Base-by-base conservation (phyloP, 2,113 vertebrate genomes). In the Anoura caudifer region DNA sequence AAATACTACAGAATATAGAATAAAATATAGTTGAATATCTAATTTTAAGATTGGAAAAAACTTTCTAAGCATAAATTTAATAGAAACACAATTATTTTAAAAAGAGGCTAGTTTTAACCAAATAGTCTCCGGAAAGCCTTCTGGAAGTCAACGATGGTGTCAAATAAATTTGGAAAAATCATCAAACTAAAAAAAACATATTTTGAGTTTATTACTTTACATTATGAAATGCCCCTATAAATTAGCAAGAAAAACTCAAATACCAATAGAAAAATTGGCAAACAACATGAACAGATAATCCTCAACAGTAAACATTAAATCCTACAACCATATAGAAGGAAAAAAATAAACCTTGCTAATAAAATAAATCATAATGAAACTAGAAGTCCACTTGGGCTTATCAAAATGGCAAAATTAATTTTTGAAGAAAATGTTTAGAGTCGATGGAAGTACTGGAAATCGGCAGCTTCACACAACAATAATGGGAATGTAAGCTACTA, bases 271-370 rank as follows among this genome's bases (percentile, higher is more conserved):
- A 97, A 94, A 94, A 83, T 33, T 22, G 73, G 9, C 80, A 69
- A 90, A 94, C 33, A 75, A 52, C 24, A 63, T 50, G 28, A 81
- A n/a, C 6, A 80, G 12, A 86, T 50, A 87, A 75, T 38, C 20
- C 14, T 47, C 26, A 73, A 11, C 41, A 96, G 95, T 83, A 90
- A 38, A 90, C 41, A 33, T 26, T 90, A 87, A 95, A 59, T 93
- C 36, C 70, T 41, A 91, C 38, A 83, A 69, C 28, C 15, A 73
- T 36, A 77, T 11, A 22, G 8, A 86, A 47, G 38, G 4, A 54
- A 69, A 54, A 54, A 80, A 36, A 33, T 43, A 43, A 86, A 24
- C 70, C 14, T 80, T 94, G 31, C 61, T 83, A 79, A 52, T 87
- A 41, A 95, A 80, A 88, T 65, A 81, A 73, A 84, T 73, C 26